phyloP scores from a whole-genome alignment of 2,888 invertebrate species.

The Cepaea hortensis region DNA sequence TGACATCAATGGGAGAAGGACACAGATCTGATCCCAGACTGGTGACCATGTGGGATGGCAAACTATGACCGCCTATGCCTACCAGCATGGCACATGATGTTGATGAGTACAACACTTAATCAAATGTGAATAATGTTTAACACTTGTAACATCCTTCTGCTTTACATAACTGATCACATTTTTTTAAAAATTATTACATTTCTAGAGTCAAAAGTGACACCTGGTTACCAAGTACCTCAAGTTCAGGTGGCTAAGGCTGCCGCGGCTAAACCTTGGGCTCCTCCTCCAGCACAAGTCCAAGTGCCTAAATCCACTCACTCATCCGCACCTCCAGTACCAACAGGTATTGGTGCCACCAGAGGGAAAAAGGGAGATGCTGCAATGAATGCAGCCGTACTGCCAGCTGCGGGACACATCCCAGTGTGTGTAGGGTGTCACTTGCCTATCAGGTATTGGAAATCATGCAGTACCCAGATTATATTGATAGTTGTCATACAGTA shows the following conservation, averaged over 20 bases:
- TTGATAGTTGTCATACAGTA: no score
- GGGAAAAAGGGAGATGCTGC: slow-evolving; percentile 69
- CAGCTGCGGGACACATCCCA: slow-evolving; percentile 54
- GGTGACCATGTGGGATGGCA: no score
- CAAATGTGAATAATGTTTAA: no score
- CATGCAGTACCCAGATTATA: background rate
- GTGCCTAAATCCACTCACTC: slow-evolving; percentile 52
- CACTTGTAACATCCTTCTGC: background rate
- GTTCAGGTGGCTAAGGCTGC: slow-evolving; percentile 61
- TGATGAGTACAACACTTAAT: no score
- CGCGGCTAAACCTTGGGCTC: slow-evolving; percentile 57
- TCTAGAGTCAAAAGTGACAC: slow-evolving; percentile 21
- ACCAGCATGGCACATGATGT: no score
- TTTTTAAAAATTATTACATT: background rate
- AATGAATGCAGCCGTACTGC: slow-evolving; percentile 59
- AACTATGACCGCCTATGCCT: no score
- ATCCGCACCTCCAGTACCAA: slow-evolving; percentile 60
- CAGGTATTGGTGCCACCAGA: slow-evolving; percentile 66
- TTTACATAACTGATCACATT: background rate
- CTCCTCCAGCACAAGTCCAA: slow-evolving; percentile 56
- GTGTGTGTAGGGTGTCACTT: slow-evolving; percentile 68
- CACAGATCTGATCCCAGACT: no score
- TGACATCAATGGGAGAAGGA: no score
- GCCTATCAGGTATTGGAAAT: slow-evolving; percentile 62
- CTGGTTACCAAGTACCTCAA: slow-evolving; percentile 28